These are phyloP conservation scores for Bombyx huttoni DNA, from an alignment of 2,888 invertebrate genomes.

Conservation along the genomic window DNA sequence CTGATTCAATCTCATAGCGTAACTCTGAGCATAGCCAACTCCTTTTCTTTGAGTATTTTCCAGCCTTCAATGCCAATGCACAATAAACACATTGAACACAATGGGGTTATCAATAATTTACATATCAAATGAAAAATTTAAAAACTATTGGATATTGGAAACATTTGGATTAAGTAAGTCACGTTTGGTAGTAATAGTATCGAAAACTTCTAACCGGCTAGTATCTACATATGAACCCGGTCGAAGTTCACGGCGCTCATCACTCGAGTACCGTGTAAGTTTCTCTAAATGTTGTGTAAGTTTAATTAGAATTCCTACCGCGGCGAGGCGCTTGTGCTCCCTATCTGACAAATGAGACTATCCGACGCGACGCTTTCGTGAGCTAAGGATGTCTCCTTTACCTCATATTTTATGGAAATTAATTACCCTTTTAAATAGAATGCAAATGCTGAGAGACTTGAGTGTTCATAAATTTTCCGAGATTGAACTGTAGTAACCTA, in stretches of 20 bases:
- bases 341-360: conserved; percentile 42
- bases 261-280: conserved; percentile 35
- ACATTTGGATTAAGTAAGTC: background rate
- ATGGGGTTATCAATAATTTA: too few relatives aligned
- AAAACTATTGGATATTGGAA: background rate
- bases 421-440: conserved; percentile 16
- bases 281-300: conserved; percentile 47
- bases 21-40: too few relatives aligned
- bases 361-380: conserved; percentile 9
- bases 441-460: conserved; percentile 10
- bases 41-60: too few relatives aligned
- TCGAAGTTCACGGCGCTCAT: conserved; percentile 41
- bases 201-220: conserved; percentile 11
- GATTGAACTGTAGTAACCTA: background rate
- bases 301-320: conserved; percentile 52
- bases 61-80: too few relatives aligned
- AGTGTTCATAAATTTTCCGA: background rate
- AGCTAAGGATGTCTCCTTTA: conserved; percentile 6
- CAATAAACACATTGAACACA: too few relatives aligned
- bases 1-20: too few relatives aligned
- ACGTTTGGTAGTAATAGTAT: conserved; percentile 8
- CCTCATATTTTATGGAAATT: background rate
- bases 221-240: conserved; percentile 19
- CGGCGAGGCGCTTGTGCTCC: conserved; percentile 22
- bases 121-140: background rate